Base-by-base conservation (phyloP, 1,140 invertebrate genomes). In the Brachystomella parvula region DNA sequence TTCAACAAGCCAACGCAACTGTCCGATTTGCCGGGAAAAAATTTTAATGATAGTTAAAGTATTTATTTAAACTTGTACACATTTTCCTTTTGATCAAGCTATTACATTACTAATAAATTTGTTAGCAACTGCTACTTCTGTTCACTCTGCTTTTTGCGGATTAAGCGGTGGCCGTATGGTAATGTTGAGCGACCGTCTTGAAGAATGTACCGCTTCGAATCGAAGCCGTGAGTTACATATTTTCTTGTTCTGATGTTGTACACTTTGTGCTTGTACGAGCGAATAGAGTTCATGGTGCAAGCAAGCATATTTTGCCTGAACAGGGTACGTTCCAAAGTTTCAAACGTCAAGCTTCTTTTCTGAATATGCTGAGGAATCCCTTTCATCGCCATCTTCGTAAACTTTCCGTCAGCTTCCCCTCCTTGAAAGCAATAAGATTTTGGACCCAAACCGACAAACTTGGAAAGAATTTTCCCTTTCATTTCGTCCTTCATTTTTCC, bases 401-500 rank as follows among this genome's bases (percentile, higher is more conserved):
- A 53, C 19, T 39, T 19, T 39, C 35, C 35, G 6, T 17, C 2
- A 44, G 44, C 3, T 3, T 68, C 62, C 29, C 71, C 47, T 56
- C 71, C 47, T 70, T 64, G 73, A 30, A 74, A 69, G 19, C 74
- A 65, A 71, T 80, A 81, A 70, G 79, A 76, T 75, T 82, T 82
- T 21, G 76, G 67, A 63, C 75, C 69, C 56, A 81, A 63, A 12
- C 77, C 78, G 49, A 79, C 64, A 75, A 77, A 81, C 71, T 77
- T 74, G 12, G 49, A 67, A 56, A 81, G 75, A 44, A 76, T 72
- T 62, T 64, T 64, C 12, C 77, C 77, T 67, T 74, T 75, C 29
- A 73, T 73, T 74, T 83, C 81, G 75, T 81, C 79, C 74, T 81
- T 83, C 69, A 82, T 78, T 74, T 79, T 77, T 6, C 80, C 79